These are phyloP conservation scores for Tenthredo notha DNA, from an alignment of 2,888 invertebrate genomes.

Conservation along the genomic window DNA sequence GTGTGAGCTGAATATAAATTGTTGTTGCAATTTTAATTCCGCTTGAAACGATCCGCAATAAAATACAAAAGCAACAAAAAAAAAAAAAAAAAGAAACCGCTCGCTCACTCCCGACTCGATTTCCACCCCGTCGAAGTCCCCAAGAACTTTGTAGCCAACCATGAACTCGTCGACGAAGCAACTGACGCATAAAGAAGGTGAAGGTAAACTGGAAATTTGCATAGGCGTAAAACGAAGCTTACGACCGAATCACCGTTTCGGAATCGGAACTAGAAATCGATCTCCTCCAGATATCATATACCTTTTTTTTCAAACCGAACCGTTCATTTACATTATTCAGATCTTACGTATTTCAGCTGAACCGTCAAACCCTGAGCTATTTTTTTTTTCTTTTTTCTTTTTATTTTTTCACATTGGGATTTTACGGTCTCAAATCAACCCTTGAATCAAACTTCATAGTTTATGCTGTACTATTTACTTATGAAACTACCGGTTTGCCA, in stretches of 20 bases:
- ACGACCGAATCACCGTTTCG: constrained; percentile 35
- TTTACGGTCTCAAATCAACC: background rate
- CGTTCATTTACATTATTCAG: constrained; percentile 28
- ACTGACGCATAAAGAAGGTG: constrained; percentile 36
- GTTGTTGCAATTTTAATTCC: constrained; percentile 57
- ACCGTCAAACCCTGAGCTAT: background rate
- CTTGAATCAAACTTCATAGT: background rate
- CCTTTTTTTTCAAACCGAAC: background rate
- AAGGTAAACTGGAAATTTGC: constrained; percentile 63
- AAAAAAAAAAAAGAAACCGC: background rate
- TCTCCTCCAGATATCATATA: constrained; percentile 25
- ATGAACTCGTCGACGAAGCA: constrained; percentile 20
- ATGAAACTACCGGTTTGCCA: background rate
- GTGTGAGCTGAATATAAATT: constrained; percentile 51
- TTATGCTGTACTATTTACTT: background rate
- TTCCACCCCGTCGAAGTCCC: constrained; percentile 4
- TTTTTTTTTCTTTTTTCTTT: background rate
- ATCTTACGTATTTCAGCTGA: background rate
- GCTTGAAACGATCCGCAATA: constrained; percentile 53
- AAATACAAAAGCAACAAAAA: constrained; percentile 30
- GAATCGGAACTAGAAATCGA: constrained; percentile 27
- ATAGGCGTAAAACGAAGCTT: constrained; percentile 63
- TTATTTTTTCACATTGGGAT: background rate
- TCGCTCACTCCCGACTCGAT: background rate
- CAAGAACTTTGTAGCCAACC: constrained; percentile 13